Evolutionary conservation across 2,888 invertebrate species (phyloP).

Genomic region (Diaphora mendica): DNA sequence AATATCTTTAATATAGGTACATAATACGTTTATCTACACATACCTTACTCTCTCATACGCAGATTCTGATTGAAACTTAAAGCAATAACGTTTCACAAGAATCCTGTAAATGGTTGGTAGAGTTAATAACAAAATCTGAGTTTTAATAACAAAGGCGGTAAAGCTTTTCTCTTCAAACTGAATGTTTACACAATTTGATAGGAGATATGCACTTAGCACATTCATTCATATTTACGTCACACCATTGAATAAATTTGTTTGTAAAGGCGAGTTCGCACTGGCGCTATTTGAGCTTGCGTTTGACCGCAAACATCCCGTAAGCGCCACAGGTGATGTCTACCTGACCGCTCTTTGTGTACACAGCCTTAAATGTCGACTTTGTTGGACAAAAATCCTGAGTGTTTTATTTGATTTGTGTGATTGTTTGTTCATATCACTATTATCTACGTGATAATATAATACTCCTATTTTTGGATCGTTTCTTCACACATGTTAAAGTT

Average conservation of each 20-base stretch:
- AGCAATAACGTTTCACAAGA: not conserved
- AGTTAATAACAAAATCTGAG: not conserved
- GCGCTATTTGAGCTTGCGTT: slow-evolving; percentile 66
- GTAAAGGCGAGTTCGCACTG: slow-evolving; percentile 74
- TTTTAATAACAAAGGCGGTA: slow-evolving; percentile 1
- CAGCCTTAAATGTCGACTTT: slow-evolving; percentile 57
- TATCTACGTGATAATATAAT: slow-evolving; percentile 18
- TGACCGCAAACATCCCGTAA: slow-evolving; percentile 68
- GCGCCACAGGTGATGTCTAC: slow-evolving; percentile 82
- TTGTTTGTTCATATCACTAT: slow-evolving; percentile 26
- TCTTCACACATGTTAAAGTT: not conserved
- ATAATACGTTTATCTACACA: too few relatives aligned
- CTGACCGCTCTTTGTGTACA: slow-evolving; percentile 72
- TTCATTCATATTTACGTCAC: slow-evolving; percentile 72
- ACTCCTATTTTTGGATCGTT: not conserved
- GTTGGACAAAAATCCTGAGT: slow-evolving; percentile 37
- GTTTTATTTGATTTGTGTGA: slow-evolving; percentile 39
- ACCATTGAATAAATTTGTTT: slow-evolving; percentile 72
- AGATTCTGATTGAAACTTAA: not conserved
- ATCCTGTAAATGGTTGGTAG: not conserved
- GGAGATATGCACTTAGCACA: slow-evolving; percentile 53
- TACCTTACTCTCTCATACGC: not conserved
- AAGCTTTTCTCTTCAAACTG: slow-evolving; percentile 24
- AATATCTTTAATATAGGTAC: too few relatives aligned
- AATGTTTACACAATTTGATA: slow-evolving; percentile 33